Evolutionary conservation across 2,888 invertebrate genomes (phyloP), one percentile per base, ranked within the genome.

Genomic region (Hipparchia semele): DNA sequence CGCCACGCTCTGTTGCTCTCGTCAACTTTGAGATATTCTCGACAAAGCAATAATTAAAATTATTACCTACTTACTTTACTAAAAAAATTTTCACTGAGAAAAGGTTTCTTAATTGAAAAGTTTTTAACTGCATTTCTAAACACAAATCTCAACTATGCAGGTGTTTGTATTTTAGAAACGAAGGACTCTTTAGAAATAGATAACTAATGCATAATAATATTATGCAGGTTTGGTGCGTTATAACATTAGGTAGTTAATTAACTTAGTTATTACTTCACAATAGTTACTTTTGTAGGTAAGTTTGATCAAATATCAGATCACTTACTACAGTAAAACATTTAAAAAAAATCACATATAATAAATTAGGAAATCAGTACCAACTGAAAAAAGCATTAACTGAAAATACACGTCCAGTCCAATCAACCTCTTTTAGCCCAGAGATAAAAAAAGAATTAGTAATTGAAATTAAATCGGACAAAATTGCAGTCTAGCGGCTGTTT

Each of bases 1-100:
- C 71, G 81, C 79, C 74, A 76, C 80, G 81, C 78, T 81, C 80
- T 75, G 77, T 60, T 79, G 80, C 77, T 73, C 69, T 72, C 70
- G 64, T 75, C 73, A 58, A 68, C 70, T 69, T 61, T 72, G 74
- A 72, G 72, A 74, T 71, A 54, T 70, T 72, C 70, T 68, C 49
- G 51, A 10, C n/a, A 51, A 49, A 58, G 58, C 8, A 23, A 23
- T 58, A 23, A 2, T 58, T 12, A 12, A 53, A 53, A 12, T 12
- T 53, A 53, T 49, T 49, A 49, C 49, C 49, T 49, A 49, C 8
- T 49, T 53, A 5, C 12, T 53, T 12, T 2, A 4, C 53, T 12
- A 12, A 8, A 9, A 51, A 12, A 53, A 2, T 53, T 53, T 53
- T 53, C 53, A 2, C 10, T 53, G 9, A 12, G 53, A 53, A 53